phyloP scores from a whole-genome alignment of 2,797 vertebrate species.

The Epinephelus malabaricus region DNA sequence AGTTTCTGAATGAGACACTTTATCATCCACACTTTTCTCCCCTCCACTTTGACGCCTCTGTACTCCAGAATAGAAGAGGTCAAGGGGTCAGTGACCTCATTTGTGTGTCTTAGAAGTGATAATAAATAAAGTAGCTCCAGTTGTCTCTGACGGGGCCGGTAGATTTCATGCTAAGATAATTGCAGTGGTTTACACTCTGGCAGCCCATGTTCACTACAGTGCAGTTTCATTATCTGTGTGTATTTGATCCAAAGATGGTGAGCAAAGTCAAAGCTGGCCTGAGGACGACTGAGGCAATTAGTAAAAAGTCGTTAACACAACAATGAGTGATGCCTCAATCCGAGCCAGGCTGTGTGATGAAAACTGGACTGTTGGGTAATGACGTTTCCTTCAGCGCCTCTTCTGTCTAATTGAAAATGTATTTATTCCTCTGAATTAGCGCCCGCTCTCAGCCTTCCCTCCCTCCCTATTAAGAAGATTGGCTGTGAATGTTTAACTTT shows the following conservation, averaged over 20 bases:
- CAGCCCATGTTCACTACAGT: not conserved
- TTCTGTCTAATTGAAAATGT: slow-evolving; percentile 71
- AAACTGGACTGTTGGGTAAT: slow-evolving; percentile 46
- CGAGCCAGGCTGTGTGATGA: slow-evolving; percentile 19
- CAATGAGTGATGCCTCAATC: slow-evolving; percentile 45
- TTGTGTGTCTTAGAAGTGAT: slow-evolving; percentile 12
- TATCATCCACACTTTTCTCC: not conserved
- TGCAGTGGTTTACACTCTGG: slow-evolving; percentile 10
- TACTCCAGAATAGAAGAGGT: slow-evolving; percentile 3
- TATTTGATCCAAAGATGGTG: slow-evolving; percentile 47
- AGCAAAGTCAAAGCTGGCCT: slow-evolving; percentile 52
- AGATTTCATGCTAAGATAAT: slow-evolving; percentile 36
- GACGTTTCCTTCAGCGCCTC: slow-evolving; percentile 37
- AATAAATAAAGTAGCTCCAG: slow-evolving; percentile 21
- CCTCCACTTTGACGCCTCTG: not conserved
- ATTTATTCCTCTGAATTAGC: slow-evolving; percentile 73
- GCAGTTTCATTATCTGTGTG: slow-evolving; percentile 21
- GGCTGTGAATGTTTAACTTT: slow-evolving; percentile 69
- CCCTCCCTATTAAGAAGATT: slow-evolving; percentile 66
- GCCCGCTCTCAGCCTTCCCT: slow-evolving; percentile 49
- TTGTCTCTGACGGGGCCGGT: not conserved
- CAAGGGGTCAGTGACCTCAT: not conserved
- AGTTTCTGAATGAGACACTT: slow-evolving; percentile 5
- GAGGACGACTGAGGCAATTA: slow-evolving; percentile 45
- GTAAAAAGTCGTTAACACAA: slow-evolving; percentile 50